Evolutionary conservation across 2,888 invertebrate genomes (phyloP), one percentile per base, ranked within the genome.

Genomic region (Orchesella flavescens): DNA sequence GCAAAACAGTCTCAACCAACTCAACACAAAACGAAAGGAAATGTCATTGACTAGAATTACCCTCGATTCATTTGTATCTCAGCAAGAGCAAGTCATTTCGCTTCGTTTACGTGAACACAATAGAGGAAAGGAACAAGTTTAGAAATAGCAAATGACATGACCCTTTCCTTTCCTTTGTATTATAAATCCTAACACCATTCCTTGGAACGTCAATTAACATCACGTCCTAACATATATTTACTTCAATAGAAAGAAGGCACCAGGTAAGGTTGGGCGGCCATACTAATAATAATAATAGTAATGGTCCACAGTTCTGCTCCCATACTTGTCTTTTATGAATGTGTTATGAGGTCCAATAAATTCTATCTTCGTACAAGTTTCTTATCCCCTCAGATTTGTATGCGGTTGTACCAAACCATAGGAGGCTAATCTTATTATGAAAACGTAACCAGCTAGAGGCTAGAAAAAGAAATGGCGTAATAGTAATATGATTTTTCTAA

Each of bases 161-260:
- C 34, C 34, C 34, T 34, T 34, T 34, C 34, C 34, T 34, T 34
- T 34, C 34, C 34, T 34, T 34, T 34, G 34, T 34, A 34, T 34
- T 34, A 34, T 34, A 34, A 34, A 34, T 34, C 34, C 7, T 34
- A 34, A 34, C 34, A 34, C 34, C 34, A 34, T 34, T 34, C 34
- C 34, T 34, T 34, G 34, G 23, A 61, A 24, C 24, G 61, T 24
- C 61, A 61, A 61, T 61, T 61, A 61, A 61, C 61, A 61, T 61
- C 61, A 61, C 24, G 24, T n/a, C n/a, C 4, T n/a, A 53, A n/a
- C 53, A 53, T n/a, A 53, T 12, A 61, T 61, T 10, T 61, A 23
- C 24, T 61, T 15, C 24, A 24, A 61, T 5, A 53, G 23, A 23
- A 24, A 34, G 34, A 34, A 34, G 34, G 34, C 34, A 34, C 34